Percentiles rank a stretch among this genome's conserved stretches.
These are phyloP conservation scores for Chrysomallon squamiferum DNA, from an alignment of 1,140 invertebrate genomes.

Conservation along the genomic window DNA sequence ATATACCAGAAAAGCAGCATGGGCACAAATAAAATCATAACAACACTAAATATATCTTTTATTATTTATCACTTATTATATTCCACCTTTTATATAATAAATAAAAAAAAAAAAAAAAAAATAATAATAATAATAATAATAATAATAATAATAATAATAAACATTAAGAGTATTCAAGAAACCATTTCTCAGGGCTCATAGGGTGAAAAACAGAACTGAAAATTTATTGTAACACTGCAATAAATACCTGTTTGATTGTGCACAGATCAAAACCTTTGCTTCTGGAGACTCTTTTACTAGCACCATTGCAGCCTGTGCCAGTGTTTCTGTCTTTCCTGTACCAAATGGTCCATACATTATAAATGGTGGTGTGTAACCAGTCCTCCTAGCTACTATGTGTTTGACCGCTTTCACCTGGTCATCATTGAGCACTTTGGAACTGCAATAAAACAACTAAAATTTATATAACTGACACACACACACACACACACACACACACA, in stretches of 20 bases:
- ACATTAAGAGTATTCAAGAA: too few species aligned
- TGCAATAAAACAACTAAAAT: slow-evolving; percentile 17
- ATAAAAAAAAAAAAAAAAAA: too few species aligned
- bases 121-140: too few species aligned
- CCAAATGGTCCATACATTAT: slow-evolving; percentile 85
- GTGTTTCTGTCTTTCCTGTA: slow-evolving; percentile 88
- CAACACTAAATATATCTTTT: too few species aligned
- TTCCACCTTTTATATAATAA: too few species aligned
- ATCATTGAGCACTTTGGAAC: slow-evolving; percentile 46
- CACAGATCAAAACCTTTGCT: slow-evolving; percentile 81
- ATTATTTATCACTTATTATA: too few species aligned
- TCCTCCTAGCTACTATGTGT: slow-evolving; percentile 47
- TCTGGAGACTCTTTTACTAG: slow-evolving; percentile 73
- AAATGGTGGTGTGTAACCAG: slow-evolving; percentile 72
- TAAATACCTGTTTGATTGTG: slow-evolving; percentile 87
- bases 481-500: not conserved
- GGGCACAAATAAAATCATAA: too few species aligned
- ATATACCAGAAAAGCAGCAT: too few species aligned
- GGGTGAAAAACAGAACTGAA: too few species aligned
- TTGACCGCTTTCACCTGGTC: slow-evolving; percentile 51
- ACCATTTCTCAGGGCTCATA: too few species aligned
- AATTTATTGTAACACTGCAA: too few species aligned
- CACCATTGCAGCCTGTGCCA: slow-evolving; percentile 75
- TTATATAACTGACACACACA: not conserved
- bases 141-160: too few species aligned